These are phyloP conservation scores for Rhynchomys soricoides DNA, from an alignment of 2,113 vertebrate species.

Conservation along the genomic window DNA sequence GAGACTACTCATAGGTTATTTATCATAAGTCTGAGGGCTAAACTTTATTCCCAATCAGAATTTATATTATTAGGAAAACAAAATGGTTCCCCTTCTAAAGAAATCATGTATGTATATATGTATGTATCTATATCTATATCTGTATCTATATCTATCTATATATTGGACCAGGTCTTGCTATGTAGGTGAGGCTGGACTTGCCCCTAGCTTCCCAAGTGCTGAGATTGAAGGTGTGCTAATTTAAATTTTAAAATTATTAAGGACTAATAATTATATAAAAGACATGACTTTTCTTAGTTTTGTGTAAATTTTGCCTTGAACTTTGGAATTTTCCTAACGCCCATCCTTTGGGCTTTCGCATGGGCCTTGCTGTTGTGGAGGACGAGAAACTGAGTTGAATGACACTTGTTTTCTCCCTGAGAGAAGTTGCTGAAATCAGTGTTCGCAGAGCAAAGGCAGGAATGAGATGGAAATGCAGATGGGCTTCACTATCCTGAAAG, in stretches of 20 bases:
- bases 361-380: neutral
- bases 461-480: neutral
- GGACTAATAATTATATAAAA: neutral
- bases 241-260: neutral
- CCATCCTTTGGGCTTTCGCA: neutral
- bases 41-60: too few species aligned
- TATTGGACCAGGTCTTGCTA: neutral
- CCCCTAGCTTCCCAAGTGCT: neutral
- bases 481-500: neutral
- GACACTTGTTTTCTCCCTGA: neutral
- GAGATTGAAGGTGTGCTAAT: neutral
- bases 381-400: neutral
- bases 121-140: too few species aligned
- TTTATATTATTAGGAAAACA: too few species aligned
- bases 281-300: neutral
- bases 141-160: neutral
- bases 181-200: neutral
- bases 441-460: neutral
- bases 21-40: too few species aligned
- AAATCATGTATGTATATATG: too few species aligned
- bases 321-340: neutral
- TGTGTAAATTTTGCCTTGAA: neutral
- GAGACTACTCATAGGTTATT: too few species aligned
- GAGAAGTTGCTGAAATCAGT: neutral
- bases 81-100: too few species aligned